Evolutionary conservation across 2,113 vertebrate genomes (phyloP).

Genomic region (Triplophysa tibetana): DNA sequence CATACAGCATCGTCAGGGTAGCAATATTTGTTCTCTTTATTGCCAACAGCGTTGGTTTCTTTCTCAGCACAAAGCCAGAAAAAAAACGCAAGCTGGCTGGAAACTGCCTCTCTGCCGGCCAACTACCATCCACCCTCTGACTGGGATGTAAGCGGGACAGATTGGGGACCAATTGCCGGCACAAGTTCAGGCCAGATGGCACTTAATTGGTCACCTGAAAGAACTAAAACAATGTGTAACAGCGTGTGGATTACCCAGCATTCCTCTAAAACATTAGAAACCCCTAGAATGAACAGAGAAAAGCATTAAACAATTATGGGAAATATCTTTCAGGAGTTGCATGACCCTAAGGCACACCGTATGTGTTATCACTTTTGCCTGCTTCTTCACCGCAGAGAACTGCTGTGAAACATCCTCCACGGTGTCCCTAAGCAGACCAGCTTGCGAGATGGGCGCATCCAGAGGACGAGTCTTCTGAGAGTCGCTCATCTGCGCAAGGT

Average conservation of each 20-base stretch:
- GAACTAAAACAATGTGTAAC: background rate
- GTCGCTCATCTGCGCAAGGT: no score
- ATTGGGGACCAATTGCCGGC: slow-evolving; percentile 18
- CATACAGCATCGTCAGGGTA: background rate
- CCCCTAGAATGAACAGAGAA: no score
- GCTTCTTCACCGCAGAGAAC: no score
- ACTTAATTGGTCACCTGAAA: slow-evolving; percentile 29
- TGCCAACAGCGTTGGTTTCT: background rate
- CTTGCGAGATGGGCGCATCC: no score
- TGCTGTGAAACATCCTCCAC: no score
- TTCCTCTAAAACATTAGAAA: background rate
- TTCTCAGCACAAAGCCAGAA: background rate
- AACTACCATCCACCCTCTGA: background rate
- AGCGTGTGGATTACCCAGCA: background rate
- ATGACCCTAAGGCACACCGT: no score
- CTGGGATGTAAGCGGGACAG: slow-evolving; percentile 20
- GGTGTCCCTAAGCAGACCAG: no score
- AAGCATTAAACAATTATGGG: no score
- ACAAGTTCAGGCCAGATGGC: slow-evolving; percentile 4
- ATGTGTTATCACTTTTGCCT: no score
- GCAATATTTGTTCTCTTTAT: background rate
- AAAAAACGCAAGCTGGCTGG: background rate
- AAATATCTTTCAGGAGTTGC: no score
- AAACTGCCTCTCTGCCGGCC: background rate
- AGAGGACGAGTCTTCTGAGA: no score